phyloP scores from a whole-genome alignment of 1,140 invertebrate species.

The Conus betulinus region DNA sequence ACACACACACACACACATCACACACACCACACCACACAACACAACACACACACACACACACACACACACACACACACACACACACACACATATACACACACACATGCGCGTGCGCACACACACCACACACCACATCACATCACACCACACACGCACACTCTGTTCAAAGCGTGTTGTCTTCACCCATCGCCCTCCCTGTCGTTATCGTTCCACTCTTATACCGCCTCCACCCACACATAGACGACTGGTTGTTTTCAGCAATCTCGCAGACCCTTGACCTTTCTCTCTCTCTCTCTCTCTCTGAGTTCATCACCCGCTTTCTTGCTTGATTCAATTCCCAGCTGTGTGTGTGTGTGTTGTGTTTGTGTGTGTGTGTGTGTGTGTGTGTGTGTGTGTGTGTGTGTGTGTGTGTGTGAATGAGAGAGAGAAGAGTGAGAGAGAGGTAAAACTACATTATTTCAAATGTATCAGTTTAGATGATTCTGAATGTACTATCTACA shows the following conservation, averaged over 20 bases:
- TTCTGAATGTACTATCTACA: too few relatives aligned
- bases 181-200: too few relatives aligned
- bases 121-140: not conserved
- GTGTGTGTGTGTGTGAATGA: not conserved
- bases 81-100: not conserved
- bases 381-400: not conserved
- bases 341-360: too few relatives aligned
- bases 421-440: not conserved
- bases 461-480: too few relatives aligned
- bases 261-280: not conserved
- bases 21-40: not conserved
- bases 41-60: not conserved
- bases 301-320: not conserved
- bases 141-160: not conserved
- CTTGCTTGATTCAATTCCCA: too few relatives aligned
- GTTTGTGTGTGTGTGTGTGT: not conserved
- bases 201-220: too few relatives aligned
- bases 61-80: not conserved
- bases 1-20: not conserved
- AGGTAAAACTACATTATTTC: too few relatives aligned
- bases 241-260: not conserved
- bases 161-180: too few relatives aligned
- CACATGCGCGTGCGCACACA: not conserved
- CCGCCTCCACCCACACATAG: too few relatives aligned
- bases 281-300: not conserved